Conservation (phyloP, 2,888 invertebrate genomes). For the Polymixis flavicincta region DNA sequence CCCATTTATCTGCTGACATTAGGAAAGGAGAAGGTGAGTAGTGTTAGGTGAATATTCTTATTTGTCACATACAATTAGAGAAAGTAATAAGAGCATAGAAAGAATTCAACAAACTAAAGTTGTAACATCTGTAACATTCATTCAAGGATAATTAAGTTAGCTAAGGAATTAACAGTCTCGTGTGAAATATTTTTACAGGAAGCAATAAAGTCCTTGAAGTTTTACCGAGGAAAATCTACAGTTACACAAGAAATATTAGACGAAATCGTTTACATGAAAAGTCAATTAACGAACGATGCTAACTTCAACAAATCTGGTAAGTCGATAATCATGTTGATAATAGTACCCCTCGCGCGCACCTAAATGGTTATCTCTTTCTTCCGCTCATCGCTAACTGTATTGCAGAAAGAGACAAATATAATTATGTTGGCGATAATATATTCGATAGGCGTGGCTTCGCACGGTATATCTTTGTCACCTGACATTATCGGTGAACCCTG, state of each 20-base stretch:
- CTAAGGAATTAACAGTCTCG: not conserved
- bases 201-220: conserved; percentile 69
- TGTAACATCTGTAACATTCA: not conserved
- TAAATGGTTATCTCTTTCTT: conserved; percentile 42
- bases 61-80: no score
- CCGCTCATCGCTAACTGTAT: not conserved
- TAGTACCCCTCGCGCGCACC: conserved; percentile 19
- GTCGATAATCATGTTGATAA: conserved; percentile 18
- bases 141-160: not conserved
- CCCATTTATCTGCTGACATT: conserved; percentile 68
- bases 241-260: conserved; percentile 65
- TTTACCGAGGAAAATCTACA: conserved; percentile 68
- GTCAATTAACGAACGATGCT: conserved; percentile 34
- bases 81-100: not conserved
- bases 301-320: conserved; percentile 33
- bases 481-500: conserved; percentile 16
- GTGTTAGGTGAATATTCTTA: no score
- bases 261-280: conserved; percentile 63
- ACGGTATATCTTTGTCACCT: not conserved
- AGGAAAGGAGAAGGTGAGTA: conserved; percentile 70
- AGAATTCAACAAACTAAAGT: not conserved
- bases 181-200: conserved; percentile 59
- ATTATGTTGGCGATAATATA: not conserved
- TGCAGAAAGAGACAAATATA: conserved; percentile 51
- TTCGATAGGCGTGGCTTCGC: conserved; percentile 42